A percentile compares a stretch with the other conserved stretches of the same genome.
These are phyloP conservation scores for Agrotis exclamationis DNA, from an alignment of 2,888 invertebrate genomes.

Conservation along the genomic window DNA sequence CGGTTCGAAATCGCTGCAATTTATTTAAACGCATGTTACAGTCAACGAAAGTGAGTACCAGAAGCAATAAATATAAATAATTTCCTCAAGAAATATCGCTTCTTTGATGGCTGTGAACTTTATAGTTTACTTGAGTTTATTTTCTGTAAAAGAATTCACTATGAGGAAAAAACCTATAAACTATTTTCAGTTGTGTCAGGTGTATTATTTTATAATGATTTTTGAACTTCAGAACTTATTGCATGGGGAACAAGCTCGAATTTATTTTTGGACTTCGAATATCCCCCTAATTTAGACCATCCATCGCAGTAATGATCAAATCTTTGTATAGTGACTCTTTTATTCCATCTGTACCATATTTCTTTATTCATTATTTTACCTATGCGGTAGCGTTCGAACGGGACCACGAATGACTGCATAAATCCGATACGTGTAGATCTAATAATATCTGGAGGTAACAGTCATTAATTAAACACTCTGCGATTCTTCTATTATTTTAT, in stretches of 20 bases:
- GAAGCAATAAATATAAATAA: slow-evolving; percentile 47
- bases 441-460: neutral
- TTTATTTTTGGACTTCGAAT: neutral
- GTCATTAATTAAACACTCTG: neutral
- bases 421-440: too few relatives aligned
- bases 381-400: too few relatives aligned
- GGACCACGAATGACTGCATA: too few relatives aligned
- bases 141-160: neutral
- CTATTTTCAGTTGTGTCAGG: neutral
- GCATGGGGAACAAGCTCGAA: neutral
- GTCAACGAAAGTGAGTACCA: slow-evolving; percentile 54
- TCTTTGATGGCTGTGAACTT: neutral
- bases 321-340: too few relatives aligned
- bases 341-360: too few relatives aligned
- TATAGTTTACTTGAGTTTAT: slow-evolving; percentile 1
- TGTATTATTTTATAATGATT: too few relatives aligned
- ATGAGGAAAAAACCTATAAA: neutral
- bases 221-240: too few relatives aligned
- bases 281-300: neutral
- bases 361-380: too few relatives aligned
- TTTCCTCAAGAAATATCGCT: slow-evolving; percentile 21
- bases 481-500: neutral
- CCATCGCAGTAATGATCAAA: too few relatives aligned
- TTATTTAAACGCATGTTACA: slow-evolving; percentile 59
- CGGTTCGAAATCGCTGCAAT: slow-evolving; percentile 59